These are phyloP conservation scores for Drosophila rubida DNA, from an alignment of 2,888 invertebrate species.

Conservation along the genomic window DNA sequence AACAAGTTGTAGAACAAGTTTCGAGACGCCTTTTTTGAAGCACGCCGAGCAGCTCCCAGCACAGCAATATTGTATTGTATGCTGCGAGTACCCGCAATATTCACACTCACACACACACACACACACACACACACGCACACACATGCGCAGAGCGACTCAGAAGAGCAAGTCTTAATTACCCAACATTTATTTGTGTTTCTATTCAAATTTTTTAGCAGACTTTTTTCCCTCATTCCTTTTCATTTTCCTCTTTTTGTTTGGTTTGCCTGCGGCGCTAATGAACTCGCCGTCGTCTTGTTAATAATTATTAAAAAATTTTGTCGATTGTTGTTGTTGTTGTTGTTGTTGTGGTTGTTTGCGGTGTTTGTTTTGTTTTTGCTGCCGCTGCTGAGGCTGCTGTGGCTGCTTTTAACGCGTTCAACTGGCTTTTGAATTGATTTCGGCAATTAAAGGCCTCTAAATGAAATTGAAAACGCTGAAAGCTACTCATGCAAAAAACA, in stretches of 20 bases:
- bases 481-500: conserved; percentile 58
- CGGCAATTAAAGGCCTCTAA: conserved; percentile 76
- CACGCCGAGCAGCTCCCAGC: conserved; percentile 2
- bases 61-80: conserved; percentile 31
- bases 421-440: conserved; percentile 80
- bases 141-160: conserved; percentile 28
- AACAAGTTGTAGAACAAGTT: conserved; percentile 83
- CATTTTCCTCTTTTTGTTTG: too few relatives aligned
- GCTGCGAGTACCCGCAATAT: conserved; percentile 47
- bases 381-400: conserved; percentile 38
- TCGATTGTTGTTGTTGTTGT: conserved; percentile 24
- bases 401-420: conserved; percentile 74
- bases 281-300: conserved; percentile 74
- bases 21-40: conserved; percentile 72
- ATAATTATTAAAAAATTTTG: conserved; percentile 70
- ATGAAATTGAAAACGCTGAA: conserved; percentile 76
- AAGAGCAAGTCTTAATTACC: conserved; percentile 81
- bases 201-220: conserved; percentile 28
- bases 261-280: conserved; percentile 63
- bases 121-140: too few relatives aligned
- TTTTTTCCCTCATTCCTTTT: conserved; percentile 5
- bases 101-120: conserved; percentile 32
- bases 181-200: conserved; percentile 70
- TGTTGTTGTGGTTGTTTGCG: conserved; percentile 15
- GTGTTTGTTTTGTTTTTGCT: conserved; percentile 8